Conservation (phyloP, 2,113 vertebrate species). For the Morone saxatilis region DNA sequence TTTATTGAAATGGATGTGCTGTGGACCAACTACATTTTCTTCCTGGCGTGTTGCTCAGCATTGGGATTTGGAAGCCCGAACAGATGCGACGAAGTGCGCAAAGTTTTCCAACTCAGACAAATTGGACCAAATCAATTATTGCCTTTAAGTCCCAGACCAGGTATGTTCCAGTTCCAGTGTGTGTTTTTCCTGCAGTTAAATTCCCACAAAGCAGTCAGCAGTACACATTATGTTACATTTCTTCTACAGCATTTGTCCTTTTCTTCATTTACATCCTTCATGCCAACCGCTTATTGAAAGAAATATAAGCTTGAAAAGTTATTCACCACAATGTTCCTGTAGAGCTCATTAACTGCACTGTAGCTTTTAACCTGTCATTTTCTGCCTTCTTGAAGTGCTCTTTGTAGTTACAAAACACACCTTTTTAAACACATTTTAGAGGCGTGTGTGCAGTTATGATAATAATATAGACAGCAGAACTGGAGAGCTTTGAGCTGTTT, state of each 20-base stretch:
- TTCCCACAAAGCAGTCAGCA: not conserved
- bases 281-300: not conserved
- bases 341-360: conserved; percentile 5
- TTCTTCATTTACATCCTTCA: not conserved
- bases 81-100: conserved; percentile 87
- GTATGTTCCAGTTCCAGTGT: conserved; percentile 68
- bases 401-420: conserved; percentile 40
- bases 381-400: conserved; percentile 15
- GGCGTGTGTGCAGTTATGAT: conserved; percentile 25
- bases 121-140: conserved; percentile 82
- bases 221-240: not conserved
- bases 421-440: conserved; percentile 39
- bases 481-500: not conserved
- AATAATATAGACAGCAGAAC: conserved; percentile 23
- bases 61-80: conserved; percentile 48
- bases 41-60: conserved; percentile 54
- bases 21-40: conserved; percentile 27
- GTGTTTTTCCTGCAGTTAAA: not conserved
- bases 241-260: not conserved
- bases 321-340: not conserved
- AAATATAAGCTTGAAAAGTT: not conserved
- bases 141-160: conserved; percentile 83
- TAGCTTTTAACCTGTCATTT: conserved; percentile 52
- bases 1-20: conserved; percentile 52
- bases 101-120: conserved; percentile 88